Evolutionary conservation across 2,797 vertebrate genomes (phyloP).

Genomic region (Liparis tanakae): DNA sequence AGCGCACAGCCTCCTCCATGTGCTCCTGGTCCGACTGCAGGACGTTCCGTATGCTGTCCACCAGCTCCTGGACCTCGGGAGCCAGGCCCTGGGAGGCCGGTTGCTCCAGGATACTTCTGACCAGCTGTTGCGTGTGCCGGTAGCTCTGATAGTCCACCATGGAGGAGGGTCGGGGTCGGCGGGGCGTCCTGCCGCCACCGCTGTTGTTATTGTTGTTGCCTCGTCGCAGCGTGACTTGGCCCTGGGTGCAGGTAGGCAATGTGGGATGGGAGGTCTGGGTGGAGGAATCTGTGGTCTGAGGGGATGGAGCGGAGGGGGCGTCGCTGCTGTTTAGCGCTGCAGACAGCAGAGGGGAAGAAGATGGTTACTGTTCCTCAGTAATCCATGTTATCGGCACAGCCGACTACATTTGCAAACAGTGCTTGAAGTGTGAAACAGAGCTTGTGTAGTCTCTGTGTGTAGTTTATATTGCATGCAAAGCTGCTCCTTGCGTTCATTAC

Average conservation of each 20-base stretch:
- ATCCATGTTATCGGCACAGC: not conserved
- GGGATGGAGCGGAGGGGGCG: slow-evolving; percentile 56
- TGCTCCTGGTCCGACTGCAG: slow-evolving; percentile 88
- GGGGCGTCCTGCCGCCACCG: too few species aligned
- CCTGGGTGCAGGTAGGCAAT: slow-evolving; percentile 32
- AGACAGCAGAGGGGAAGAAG: not conserved
- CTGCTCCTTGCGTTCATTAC: too few species aligned
- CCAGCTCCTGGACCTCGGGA: slow-evolving; percentile 85
- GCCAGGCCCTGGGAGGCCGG: slow-evolving; percentile 81
- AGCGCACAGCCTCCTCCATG: slow-evolving; percentile 88
- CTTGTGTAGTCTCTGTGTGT: not conserved
- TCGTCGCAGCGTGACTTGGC: slow-evolving; percentile 49
- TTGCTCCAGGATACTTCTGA: slow-evolving; percentile 85
- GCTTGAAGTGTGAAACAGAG: too few species aligned
- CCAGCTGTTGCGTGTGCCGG: slow-evolving; percentile 85
- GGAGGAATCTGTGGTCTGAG: slow-evolving; percentile 74
- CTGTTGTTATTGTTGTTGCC: slow-evolving; percentile 38
- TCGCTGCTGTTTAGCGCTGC: slow-evolving; percentile 79
- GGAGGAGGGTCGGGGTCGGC: slow-evolving; percentile 82
- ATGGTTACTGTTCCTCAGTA: not conserved
- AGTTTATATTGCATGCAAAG: not conserved
- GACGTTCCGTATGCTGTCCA: slow-evolving; percentile 87
- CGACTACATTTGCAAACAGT: not conserved
- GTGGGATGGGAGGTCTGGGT: slow-evolving; percentile 62
- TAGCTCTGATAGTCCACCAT: slow-evolving; percentile 88